Base-by-base conservation (phyloP, 1,140 invertebrate species). In the Andrena cerasifolii region DNA sequence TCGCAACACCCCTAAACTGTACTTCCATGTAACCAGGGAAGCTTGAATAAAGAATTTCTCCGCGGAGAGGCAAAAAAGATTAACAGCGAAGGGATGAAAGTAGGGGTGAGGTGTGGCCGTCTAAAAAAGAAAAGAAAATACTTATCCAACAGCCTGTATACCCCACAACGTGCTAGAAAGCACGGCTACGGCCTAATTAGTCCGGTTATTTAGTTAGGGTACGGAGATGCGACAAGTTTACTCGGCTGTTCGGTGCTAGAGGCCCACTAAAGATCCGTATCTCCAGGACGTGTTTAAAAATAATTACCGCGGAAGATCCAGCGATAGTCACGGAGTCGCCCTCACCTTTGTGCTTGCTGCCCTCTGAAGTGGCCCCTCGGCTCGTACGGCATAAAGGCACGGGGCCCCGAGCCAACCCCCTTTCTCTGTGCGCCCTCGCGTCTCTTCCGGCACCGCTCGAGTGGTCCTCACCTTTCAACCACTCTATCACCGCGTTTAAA, bases 221-320 rank as follows among this genome's bases (percentile, higher is more conserved):
- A 67, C 33, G 45, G n/a, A 74, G 78, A 78, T 40, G 56, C 66
- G 78, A 81, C 70, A 77, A 87, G 84, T 86, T 87, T 88, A 88
- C 81, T 21, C 83, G 66, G 61, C 58, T 65, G 82, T 82, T 67
- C 81, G 76, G 75, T 72, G 63, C 78, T 71, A 80, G 49, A 80
- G 40, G 56, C 58, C 53, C 24, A 79, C 65, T 51, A 63, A 74
- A 89, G 92, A 92, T 92, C 76, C 87, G 76, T 92, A 92, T 92
- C 92, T 90, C 82, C 89, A 89, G 88, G 89, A 89, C 91, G 90
- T 92, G 92, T 93, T 93, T 93, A 91, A 93, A 93, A 93, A 93
- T 93, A 93, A 93, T 93, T 92, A 92, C 90, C 87, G 83, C 40
- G 79, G 73, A 87, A 93, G 92, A 93, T 92, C 53, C 86, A 83